Evolutionary conservation across 2,113 vertebrate genomes (phyloP).

Genomic region (Noctilio leporinus): DNA sequence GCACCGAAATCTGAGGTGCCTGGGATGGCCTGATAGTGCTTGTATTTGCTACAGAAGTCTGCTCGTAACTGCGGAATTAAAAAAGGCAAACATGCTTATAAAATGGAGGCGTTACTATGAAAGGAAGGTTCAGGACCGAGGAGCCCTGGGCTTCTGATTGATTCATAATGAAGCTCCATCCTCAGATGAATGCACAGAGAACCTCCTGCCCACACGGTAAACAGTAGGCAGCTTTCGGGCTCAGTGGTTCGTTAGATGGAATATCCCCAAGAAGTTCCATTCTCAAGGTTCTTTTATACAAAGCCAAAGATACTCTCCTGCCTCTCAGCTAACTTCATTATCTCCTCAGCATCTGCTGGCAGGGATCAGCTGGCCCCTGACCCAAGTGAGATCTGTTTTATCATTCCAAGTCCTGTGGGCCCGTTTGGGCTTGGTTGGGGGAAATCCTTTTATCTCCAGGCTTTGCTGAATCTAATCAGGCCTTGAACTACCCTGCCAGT

Average conservation of each 20-base stretch:
- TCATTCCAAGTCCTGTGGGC: constrained; percentile 7
- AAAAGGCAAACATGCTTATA: neutral
- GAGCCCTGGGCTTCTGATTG: constrained; percentile 23
- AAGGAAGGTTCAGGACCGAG: neutral
- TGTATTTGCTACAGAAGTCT: neutral
- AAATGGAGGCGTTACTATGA: neutral
- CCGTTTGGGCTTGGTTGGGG: neutral
- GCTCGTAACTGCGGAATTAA: neutral
- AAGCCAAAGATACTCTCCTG: constrained; percentile 7
- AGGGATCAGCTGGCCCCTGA: neutral
- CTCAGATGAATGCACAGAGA: neutral
- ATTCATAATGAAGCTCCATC: constrained; percentile 3
- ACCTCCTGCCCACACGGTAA: neutral
- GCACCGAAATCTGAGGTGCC: neutral
- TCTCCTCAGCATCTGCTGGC: constrained; percentile 22
- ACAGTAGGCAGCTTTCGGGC: neutral
- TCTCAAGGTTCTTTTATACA: constrained; percentile 43
- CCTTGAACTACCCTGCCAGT: neutral
- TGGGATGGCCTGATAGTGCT: neutral
- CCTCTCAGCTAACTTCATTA: constrained; percentile 50
- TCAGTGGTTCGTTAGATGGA: constrained; percentile 32
- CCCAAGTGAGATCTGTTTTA: constrained; percentile 39
- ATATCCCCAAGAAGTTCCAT: constrained; percentile 36
- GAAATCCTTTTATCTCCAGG: neutral
- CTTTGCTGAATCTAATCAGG: constrained; percentile 43